Percentiles rank a stretch among this genome's conserved stretches.
These are phyloP conservation scores for Tachypleus tridentatus DNA, from an alignment of 1,140 invertebrate genomes.

Conservation along the genomic window DNA sequence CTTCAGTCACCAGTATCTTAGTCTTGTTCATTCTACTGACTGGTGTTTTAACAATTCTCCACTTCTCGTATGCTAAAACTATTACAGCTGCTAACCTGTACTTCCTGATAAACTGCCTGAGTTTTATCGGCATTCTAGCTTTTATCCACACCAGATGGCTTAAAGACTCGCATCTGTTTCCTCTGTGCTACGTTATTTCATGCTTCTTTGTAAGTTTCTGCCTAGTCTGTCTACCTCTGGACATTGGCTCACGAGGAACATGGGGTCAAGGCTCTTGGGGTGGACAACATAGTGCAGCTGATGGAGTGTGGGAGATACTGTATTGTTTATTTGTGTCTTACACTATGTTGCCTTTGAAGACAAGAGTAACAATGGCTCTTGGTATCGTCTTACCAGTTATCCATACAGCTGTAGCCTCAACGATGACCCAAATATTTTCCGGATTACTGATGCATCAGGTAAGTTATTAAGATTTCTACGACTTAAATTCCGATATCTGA, in stretches of 20 bases:
- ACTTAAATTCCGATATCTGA: too few species aligned
- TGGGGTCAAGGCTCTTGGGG: slow-evolving; percentile 30
- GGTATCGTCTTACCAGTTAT: slow-evolving; percentile 54
- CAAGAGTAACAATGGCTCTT: slow-evolving; percentile 58
- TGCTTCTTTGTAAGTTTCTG: slow-evolving; percentile 51
- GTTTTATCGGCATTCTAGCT: slow-evolving; percentile 49
- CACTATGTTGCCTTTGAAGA: slow-evolving; percentile 68
- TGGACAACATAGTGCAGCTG: slow-evolving; percentile 39
- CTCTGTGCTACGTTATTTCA: slow-evolving; percentile 52
- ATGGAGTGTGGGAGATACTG: slow-evolving; percentile 67
- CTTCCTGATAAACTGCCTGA: slow-evolving; percentile 47
- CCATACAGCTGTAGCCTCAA: slow-evolving; percentile 34
- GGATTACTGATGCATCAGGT: too few species aligned
- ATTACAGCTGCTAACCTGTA: slow-evolving; percentile 48
- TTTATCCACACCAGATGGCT: slow-evolving; percentile 48
- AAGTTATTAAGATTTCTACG: too few species aligned
- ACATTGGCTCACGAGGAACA: slow-evolving; percentile 36
- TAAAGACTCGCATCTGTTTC: slow-evolving; percentile 49
- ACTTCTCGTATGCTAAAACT: slow-evolving; percentile 32
- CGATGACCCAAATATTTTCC: too few species aligned
- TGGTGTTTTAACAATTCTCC: slow-evolving; percentile 43
- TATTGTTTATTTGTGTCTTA: slow-evolving; percentile 77
- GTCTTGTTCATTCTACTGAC: slow-evolving; percentile 56
- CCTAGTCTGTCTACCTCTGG: slow-evolving; percentile 45
- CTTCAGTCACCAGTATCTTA: slow-evolving; percentile 58